These are phyloP conservation scores for Cyclina sinensis DNA, from an alignment of 1,140 invertebrate genomes.

Conservation along the genomic window DNA sequence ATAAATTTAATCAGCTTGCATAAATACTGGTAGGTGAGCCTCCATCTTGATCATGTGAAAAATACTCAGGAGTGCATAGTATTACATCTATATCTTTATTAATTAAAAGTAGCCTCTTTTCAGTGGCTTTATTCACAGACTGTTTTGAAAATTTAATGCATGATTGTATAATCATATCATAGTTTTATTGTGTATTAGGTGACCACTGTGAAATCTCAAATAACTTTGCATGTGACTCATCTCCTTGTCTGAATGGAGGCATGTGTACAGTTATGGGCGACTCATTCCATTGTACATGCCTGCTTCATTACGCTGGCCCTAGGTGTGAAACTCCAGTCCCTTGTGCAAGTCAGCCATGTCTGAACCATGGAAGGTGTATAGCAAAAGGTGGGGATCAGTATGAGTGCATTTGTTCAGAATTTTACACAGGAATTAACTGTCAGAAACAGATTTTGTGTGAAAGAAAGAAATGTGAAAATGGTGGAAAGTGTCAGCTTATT, in stretches of 20 bases:
- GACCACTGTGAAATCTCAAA: conserved; percentile 55
- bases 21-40: too few relatives aligned
- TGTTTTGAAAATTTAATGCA: too few relatives aligned
- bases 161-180: not conserved
- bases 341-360: conserved; percentile 78
- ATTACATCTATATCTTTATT: too few relatives aligned
- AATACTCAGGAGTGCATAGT: too few relatives aligned
- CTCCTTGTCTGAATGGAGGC: conserved; percentile 95
- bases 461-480: conserved; percentile 75
- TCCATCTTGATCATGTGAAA: too few relatives aligned
- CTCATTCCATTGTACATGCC: conserved; percentile 69
- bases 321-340: conserved; percentile 89
- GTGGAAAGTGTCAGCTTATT: conserved; percentile 94
- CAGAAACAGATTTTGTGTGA: conserved; percentile 89
- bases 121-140: too few relatives aligned
- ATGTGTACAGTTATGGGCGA: conserved; percentile 92
- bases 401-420: conserved; percentile 84
- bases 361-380: conserved; percentile 72
- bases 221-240: conserved; percentile 75
- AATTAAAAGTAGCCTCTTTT: too few relatives aligned
- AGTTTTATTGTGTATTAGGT: conserved; percentile 47
- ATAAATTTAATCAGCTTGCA: too few relatives aligned
- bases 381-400: conserved; percentile 60
- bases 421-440: conserved; percentile 93
- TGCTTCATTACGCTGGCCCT: conserved; percentile 56